These are phyloP conservation scores for Peromyscus leucopus DNA, from an alignment of 2,113 vertebrate genomes.

Conservation along the genomic window DNA sequence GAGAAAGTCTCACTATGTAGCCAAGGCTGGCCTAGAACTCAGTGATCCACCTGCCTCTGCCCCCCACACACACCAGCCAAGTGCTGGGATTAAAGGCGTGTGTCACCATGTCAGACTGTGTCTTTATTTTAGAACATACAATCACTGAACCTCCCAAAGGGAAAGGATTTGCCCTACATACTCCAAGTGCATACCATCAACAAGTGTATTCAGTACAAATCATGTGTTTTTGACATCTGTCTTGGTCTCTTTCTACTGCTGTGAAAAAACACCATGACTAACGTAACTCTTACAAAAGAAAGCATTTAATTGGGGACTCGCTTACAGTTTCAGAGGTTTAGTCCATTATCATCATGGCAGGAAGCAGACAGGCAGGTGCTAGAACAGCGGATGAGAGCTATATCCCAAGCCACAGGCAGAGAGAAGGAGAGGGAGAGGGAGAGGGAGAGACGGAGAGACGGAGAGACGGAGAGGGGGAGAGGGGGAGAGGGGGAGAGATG, in stretches of 20 bases:
- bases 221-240: background rate
- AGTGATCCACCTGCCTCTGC: background rate
- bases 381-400: background rate
- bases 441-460: no score
- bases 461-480: no score
- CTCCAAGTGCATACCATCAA: constrained; percentile 12
- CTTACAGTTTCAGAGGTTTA: background rate
- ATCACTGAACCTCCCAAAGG: background rate
- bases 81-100: background rate
- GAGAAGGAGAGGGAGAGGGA: no score
- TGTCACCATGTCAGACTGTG: background rate
- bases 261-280: background rate
- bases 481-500: no score
- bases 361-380: background rate
- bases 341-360: background rate
- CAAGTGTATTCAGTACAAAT: constrained; percentile 9
- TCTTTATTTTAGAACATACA: background rate
- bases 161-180: background rate
- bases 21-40: background rate
- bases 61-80: no score
- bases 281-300: background rate
- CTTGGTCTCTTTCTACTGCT: background rate
- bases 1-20: background rate
- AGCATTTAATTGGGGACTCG: background rate
- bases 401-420: background rate